Percentiles rank a stretch among this genome's conserved stretches.
Evolutionary conservation across 2,888 invertebrate genomes (phyloP).

Genomic region (Calephelis perditalis): DNA sequence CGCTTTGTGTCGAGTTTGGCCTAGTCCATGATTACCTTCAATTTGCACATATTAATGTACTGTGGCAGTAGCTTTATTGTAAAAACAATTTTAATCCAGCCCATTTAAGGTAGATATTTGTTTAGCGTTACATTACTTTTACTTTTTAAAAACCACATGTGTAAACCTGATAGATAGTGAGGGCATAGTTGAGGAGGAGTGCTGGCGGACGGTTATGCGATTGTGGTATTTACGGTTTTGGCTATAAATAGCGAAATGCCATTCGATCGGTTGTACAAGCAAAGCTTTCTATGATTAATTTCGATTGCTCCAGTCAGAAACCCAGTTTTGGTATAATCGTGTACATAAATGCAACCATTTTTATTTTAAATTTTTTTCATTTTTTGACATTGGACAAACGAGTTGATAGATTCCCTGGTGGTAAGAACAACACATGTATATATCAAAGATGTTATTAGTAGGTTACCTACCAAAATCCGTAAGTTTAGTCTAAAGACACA

Average conservation of each 20-base stretch:
- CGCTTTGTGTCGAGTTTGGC: background rate
- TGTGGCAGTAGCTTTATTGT: background rate
- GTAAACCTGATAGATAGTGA: constrained; percentile 11
- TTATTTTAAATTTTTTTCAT: no score
- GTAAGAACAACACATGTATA: no score
- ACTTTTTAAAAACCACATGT: constrained; percentile 14
- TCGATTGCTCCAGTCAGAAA: constrained; percentile 19
- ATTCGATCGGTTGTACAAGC: background rate
- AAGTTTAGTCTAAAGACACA: no score
- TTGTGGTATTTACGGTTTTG: constrained; percentile 12
- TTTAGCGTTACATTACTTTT: constrained; percentile 1
- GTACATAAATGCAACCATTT: background rate
- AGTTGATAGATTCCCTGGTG: no score
- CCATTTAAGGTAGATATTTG: background rate
- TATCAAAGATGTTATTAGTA: no score
- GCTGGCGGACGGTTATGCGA: background rate
- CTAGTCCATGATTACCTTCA: constrained; percentile 11
- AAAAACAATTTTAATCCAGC: background rate
- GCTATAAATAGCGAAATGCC: constrained; percentile 4
- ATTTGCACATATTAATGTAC: background rate
- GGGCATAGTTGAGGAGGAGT: constrained; percentile 10
- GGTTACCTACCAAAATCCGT: no score
- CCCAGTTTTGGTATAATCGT: background rate
- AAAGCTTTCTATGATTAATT: constrained; percentile 21
- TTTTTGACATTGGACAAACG: no score